Evolutionary conservation across 2,113 vertebrate species (phyloP).

Genomic region (Porphyrio hochstetteri): DNA sequence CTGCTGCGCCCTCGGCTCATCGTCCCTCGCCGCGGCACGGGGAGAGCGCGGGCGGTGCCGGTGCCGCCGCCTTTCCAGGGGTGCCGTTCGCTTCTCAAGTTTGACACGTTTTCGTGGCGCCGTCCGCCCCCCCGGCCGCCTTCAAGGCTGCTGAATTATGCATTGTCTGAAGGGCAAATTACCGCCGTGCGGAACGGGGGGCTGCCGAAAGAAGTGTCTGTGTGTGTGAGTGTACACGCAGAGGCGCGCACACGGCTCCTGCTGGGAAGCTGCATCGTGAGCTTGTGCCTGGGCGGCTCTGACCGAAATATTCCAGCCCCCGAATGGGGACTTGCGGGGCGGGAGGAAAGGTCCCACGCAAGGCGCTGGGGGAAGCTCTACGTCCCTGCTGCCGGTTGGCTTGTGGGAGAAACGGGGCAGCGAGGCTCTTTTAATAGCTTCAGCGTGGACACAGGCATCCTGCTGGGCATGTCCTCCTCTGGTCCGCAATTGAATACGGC

Average conservation of each 20-base stretch:
- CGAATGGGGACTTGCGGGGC: not conserved
- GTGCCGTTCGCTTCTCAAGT: not conserved
- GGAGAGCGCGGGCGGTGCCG: not conserved
- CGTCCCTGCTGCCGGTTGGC: not conserved
- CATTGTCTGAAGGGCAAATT: conserved; percentile 3
- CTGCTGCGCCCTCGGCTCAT: not conserved
- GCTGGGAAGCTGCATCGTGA: not conserved
- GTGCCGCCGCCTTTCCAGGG: not conserved
- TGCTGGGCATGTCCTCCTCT: not conserved
- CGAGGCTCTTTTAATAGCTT: not conserved
- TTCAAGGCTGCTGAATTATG: not conserved
- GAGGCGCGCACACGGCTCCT: not conserved
- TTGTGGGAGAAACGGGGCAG: not conserved
- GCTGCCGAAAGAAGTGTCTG: not conserved
- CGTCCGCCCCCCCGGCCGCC: not conserved
- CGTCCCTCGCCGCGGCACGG: not conserved
- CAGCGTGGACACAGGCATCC: accelerated
- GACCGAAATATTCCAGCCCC: accelerated
- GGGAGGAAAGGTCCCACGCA: not conserved
- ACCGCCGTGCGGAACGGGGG: not conserved
- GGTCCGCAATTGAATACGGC: not conserved
- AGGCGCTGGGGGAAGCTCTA: not conserved
- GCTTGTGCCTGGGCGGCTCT: not conserved
- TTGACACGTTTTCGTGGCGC: not conserved
- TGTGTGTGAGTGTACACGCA: not conserved